Percentiles rank a stretch among this genome's conserved stretches.
Evolutionary conservation across 64 coral and sea anemone genomes (phyloP).

Genomic region (Astreopora myriophthalma): DNA sequence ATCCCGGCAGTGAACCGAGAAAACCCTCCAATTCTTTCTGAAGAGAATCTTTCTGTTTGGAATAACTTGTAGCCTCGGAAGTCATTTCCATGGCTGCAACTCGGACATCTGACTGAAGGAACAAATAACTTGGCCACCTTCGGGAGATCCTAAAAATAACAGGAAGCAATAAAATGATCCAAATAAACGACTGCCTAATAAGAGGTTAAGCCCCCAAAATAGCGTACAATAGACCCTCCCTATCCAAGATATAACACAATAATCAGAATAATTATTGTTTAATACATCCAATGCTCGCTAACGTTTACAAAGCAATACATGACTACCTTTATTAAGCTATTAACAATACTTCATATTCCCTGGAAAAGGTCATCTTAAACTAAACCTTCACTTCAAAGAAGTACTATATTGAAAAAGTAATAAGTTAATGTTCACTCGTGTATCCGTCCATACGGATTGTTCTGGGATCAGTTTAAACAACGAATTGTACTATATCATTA

Average conservation of each 20-base stretch:
- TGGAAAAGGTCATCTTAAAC: background rate
- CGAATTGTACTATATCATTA: background rate
- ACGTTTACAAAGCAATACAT: background rate
- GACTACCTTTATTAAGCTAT: background rate
- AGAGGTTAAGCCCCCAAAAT: background rate
- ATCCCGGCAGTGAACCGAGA: slow-evolving; percentile 13
- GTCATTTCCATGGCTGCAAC: slow-evolving; percentile 48
- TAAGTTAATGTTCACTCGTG: background rate
- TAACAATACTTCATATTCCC: background rate
- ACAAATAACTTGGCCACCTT: background rate
- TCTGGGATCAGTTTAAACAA: background rate
- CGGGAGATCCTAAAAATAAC: slow-evolving; percentile 7
- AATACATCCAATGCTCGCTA: background rate
- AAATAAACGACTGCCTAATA: background rate
- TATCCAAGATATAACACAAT: background rate
- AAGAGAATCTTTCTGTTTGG: slow-evolving; percentile 38
- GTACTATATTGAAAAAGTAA: background rate
- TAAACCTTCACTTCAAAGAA: no score
- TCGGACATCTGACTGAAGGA: slow-evolving; percentile 15
- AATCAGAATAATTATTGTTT: background rate
- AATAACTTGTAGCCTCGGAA: background rate
- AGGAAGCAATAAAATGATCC: background rate
- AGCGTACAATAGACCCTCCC: background rate
- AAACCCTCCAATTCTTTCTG: slow-evolving; percentile 5
- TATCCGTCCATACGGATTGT: background rate